Conservation (phyloP, 2,888 invertebrate genomes). For the Volucella bombylans region DNA sequence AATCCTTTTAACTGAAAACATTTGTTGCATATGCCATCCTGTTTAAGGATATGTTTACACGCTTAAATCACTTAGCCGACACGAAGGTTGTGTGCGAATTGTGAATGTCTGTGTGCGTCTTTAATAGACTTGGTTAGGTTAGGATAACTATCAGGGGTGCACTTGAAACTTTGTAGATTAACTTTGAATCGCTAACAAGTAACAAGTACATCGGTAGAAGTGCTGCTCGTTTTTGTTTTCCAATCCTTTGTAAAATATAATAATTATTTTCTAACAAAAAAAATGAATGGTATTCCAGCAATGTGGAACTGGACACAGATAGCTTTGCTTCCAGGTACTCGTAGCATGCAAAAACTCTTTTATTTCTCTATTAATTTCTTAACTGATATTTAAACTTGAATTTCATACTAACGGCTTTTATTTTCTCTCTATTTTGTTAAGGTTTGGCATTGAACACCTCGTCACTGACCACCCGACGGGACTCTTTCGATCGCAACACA, state of each 20-base stretch:
- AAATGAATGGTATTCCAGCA: slow-evolving; percentile 53
- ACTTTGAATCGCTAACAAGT: slow-evolving; percentile 32
- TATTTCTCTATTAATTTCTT: slow-evolving; percentile 10
- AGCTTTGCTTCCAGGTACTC: slow-evolving; percentile 64
- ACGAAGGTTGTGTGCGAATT: neutral
- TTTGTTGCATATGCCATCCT: slow-evolving; percentile 47
- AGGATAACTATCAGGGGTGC: slow-evolving; percentile 15
- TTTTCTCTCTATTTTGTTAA: slow-evolving; percentile 75
- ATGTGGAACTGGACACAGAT: slow-evolving; percentile 68
- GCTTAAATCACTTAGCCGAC: neutral
- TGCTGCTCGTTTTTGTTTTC: neutral
- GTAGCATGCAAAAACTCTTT: slow-evolving; percentile 29
- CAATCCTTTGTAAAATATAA: slow-evolving; percentile 12
- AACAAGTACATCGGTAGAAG: slow-evolving; percentile 47
- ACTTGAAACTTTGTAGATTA: slow-evolving; percentile 31
- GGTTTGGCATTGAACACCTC: slow-evolving; percentile 86
- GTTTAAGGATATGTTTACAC: slow-evolving; percentile 38
- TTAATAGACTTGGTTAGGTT: neutral
- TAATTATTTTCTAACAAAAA: slow-evolving; percentile 3
- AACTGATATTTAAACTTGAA: neutral
- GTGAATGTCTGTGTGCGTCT: slow-evolving; percentile 10
- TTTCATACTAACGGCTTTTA: slow-evolving; percentile 16
- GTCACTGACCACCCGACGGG: slow-evolving; percentile 88
- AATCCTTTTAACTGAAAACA: slow-evolving; percentile 21
- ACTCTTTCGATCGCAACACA: slow-evolving; percentile 90